Conservation (phyloP, 2,113 vertebrate genomes). For the Hepsetus odoe region DNA sequence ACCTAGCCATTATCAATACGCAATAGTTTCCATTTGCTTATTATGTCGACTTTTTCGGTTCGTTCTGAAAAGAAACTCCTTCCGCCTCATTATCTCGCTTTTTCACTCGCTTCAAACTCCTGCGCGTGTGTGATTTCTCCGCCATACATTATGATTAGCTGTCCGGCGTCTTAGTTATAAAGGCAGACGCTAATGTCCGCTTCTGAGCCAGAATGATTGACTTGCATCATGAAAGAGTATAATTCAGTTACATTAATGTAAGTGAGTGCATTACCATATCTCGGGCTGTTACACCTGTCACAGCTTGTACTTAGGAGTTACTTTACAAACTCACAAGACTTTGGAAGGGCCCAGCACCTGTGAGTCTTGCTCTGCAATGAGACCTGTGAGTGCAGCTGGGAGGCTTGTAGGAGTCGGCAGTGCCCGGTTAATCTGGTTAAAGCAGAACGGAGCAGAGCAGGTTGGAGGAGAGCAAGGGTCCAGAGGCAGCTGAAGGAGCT, state of each 20-base stretch:
- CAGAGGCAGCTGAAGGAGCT: neutral
- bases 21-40: conserved; percentile 41
- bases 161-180: conserved; percentile 38
- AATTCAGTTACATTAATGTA: conserved; percentile 41
- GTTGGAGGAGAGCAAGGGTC: neutral
- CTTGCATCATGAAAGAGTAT: conserved; percentile 15
- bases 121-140: conserved; percentile 11
- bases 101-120: conserved; percentile 34
- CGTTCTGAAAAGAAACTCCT: conserved; percentile 30
- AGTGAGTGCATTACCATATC: neutral
- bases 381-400: neutral
- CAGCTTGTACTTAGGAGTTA: neutral
- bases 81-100: conserved; percentile 39
- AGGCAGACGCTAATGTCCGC: conserved; percentile 41
- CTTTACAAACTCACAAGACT: neutral
- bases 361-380: neutral
- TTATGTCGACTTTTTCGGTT: conserved; percentile 15
- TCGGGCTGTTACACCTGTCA: neutral
- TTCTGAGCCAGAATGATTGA: conserved; percentile 42
- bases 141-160: conserved; percentile 46
- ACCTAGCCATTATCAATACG: conserved; percentile 46
- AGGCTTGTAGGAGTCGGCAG: neutral
- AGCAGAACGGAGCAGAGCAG: conserved; percentile 19
- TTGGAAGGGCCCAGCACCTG: neutral
- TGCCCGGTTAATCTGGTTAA: conserved; percentile 36